Evolutionary conservation across 2,797 vertebrate genomes (phyloP).

Genomic region (Pogoniulus pusillus): DNA sequence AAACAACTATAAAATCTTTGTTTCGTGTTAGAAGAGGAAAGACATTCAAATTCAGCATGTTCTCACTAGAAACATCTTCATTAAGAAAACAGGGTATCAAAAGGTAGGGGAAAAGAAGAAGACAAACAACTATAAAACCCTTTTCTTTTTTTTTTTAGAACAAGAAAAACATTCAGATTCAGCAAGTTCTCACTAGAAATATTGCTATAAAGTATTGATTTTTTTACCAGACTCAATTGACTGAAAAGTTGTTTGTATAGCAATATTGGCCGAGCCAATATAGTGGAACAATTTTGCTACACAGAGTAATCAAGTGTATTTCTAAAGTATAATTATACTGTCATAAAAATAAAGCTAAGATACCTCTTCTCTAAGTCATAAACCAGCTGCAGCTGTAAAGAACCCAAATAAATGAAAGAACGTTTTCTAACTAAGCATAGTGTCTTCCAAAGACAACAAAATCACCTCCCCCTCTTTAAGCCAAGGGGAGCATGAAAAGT

Average conservation of each 20-base stretch:
- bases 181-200: constrained; percentile 83
- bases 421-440: constrained; percentile 80
- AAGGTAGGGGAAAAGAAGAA: constrained; percentile 21
- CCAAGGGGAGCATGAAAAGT: constrained; percentile 82
- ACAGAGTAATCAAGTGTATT: constrained; percentile 90
- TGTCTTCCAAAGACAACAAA: constrained; percentile 70
- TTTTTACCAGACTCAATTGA: constrained; percentile 92
- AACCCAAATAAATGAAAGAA: constrained; percentile 74
- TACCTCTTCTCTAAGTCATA: constrained; percentile 86
- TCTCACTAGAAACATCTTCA: constrained; percentile 80
- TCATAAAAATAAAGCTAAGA: constrained; percentile 95
- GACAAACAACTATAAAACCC: constrained; percentile 44
- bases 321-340: constrained; percentile 96
- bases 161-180: constrained; percentile 74
- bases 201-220: constrained; percentile 92
- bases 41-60: constrained; percentile 81
- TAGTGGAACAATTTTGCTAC: constrained; percentile 85
- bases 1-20: constrained; percentile 39
- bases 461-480: constrained; percentile 77
- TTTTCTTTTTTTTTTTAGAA: constrained; percentile 57
- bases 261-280: constrained; percentile 93
- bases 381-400: constrained; percentile 81
- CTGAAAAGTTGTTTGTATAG: constrained; percentile 98
- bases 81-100: not conserved
- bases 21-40: constrained; percentile 42